Conservation (phyloP, 2,797 vertebrate species). For the Austrolebias charrua region DNA sequence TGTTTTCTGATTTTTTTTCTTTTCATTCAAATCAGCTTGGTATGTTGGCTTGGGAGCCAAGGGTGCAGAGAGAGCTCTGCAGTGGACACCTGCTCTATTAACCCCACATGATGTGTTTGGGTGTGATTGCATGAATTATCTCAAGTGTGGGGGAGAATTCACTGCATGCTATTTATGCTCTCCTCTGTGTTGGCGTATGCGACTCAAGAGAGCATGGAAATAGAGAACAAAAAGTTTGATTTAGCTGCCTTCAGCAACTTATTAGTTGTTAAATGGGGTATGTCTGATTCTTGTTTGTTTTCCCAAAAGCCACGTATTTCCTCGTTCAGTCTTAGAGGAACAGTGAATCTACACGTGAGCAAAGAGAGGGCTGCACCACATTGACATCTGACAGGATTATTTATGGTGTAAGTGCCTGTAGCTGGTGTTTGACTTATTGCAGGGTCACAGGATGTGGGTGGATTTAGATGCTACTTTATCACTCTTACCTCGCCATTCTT, state of each 20-base stretch:
- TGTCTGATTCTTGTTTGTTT: slow-evolving; percentile 48
- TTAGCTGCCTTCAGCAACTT: slow-evolving; percentile 30
- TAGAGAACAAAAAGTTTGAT: slow-evolving; percentile 34
- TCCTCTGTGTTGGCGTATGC: slow-evolving; percentile 15
- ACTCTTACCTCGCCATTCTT: slow-evolving; percentile 70
- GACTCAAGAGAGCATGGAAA: slow-evolving; percentile 30
- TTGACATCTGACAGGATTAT: slow-evolving; percentile 61
- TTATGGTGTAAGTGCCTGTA: slow-evolving; percentile 66
- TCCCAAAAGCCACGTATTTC: slow-evolving; percentile 49
- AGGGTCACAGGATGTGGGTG: slow-evolving; percentile 73
- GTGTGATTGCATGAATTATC: slow-evolving; percentile 57
- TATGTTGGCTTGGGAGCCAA: slow-evolving; percentile 57
- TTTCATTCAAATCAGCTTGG: slow-evolving; percentile 70
- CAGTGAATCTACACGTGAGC: slow-evolving; percentile 44
- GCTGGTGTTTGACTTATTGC: slow-evolving; percentile 74
- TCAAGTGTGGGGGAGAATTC: slow-evolving; percentile 26
- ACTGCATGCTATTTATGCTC: slow-evolving; percentile 32
- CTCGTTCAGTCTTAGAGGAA: slow-evolving; percentile 45
- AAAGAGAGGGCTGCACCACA: slow-evolving; percentile 38
- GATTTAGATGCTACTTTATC: slow-evolving; percentile 76
- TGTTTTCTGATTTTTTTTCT: slow-evolving; percentile 74
- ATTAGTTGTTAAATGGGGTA: slow-evolving; percentile 33
- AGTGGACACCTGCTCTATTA: slow-evolving; percentile 80
- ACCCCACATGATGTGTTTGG: slow-evolving; percentile 66
- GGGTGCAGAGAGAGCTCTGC: slow-evolving; percentile 51